A percentile compares a stretch with the other conserved stretches of the same genome.
phyloP scores from a whole-genome alignment of 2,113 vertebrate species.

The Neotoma lepida region DNA sequence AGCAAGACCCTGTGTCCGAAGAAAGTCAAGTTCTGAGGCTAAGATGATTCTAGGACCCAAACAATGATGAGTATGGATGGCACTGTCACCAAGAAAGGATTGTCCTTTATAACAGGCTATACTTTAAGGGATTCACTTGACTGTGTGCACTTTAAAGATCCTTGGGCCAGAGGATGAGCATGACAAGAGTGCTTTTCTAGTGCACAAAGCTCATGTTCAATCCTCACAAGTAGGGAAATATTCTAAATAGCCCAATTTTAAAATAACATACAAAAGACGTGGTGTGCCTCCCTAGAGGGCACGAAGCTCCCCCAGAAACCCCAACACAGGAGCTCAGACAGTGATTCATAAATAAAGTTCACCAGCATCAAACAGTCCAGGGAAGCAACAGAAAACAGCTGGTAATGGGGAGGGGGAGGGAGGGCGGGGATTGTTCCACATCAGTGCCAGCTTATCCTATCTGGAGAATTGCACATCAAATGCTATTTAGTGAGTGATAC shows the following conservation, averaged over 20 bases:
- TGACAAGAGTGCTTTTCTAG: not conserved
- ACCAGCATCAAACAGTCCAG: not conserved
- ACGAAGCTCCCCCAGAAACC: not conserved
- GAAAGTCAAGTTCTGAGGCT: not conserved
- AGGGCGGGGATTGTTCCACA: rapidly evolving
- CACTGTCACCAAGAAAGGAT: not conserved
- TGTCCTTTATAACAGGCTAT: not conserved
- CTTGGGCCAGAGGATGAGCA: no score
- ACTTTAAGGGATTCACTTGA: not conserved
- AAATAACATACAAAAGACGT: not conserved
- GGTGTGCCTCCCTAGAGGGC: not conserved
- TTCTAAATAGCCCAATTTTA: not conserved
- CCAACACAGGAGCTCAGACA: not conserved
- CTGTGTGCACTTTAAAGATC: not conserved
- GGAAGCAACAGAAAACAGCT: not conserved
- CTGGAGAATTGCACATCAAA: not conserved
- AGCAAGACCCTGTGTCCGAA: not conserved
- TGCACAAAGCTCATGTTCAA: not conserved
- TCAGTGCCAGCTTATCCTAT: not conserved
- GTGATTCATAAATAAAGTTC: not conserved
- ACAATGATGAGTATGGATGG: not conserved
- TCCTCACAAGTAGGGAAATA: not conserved
- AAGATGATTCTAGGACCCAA: not conserved
- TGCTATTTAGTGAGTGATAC: not conserved
- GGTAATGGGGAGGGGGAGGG: rapidly evolving